A percentile compares a stretch with the other conserved stretches of the same genome.
Conservation (phyloP, 2,797 vertebrate species). For the Thunnus albacares region DNA sequence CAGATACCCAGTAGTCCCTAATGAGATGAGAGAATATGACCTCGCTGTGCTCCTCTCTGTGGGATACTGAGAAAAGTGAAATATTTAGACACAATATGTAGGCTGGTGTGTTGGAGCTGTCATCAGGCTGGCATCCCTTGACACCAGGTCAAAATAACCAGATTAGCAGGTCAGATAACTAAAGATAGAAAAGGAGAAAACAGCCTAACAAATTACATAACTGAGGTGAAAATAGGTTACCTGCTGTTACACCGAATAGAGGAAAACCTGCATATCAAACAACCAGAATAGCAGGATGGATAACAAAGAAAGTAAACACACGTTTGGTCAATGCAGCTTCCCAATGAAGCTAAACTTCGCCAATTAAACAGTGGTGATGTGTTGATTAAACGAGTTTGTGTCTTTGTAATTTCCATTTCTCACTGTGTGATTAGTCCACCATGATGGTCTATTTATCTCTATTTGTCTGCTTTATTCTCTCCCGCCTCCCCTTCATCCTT, state of each 20-base stretch:
- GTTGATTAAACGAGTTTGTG: conserved; percentile 33
- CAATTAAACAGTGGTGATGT: conserved; percentile 24
- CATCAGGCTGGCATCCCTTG: neutral
- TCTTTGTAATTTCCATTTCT: conserved; percentile 21
- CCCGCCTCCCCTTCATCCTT: neutral
- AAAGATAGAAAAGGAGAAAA: conserved; percentile 25
- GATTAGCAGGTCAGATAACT: conserved; percentile 14
- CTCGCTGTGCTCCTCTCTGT: conserved; percentile 33
- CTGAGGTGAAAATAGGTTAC: neutral
- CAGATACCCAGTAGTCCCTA: conserved; percentile 29
- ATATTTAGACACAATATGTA: conserved; percentile 20
- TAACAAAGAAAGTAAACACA: neutral
- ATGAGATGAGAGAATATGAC: conserved; percentile 45
- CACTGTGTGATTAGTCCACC: conserved; percentile 36
- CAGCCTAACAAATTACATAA: neutral
- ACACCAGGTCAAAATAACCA: conserved; percentile 37
- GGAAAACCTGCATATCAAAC: neutral
- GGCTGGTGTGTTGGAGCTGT: conserved; percentile 25
- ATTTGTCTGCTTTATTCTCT: conserved; percentile 8
- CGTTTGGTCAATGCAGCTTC: too few relatives aligned
- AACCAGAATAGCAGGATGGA: neutral
- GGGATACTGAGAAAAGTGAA: conserved; percentile 25
- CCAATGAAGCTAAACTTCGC: neutral
- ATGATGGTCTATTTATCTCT: neutral
- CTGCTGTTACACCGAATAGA: neutral